phyloP scores from a whole-genome alignment of 2,797 vertebrate genomes.

The Cryptoblepharus egeriae region DNA sequence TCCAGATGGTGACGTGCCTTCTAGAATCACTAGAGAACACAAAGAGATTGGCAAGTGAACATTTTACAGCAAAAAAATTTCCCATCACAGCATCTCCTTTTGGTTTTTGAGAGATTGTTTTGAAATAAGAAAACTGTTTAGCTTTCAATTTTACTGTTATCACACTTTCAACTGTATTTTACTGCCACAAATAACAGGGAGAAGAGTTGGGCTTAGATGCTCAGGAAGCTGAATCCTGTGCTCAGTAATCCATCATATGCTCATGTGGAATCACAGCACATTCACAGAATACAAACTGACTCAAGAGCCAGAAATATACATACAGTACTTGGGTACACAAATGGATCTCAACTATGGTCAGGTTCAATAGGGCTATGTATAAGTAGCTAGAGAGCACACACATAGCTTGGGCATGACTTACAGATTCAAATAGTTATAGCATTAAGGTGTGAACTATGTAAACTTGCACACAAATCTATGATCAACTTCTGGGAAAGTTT shows the following conservation, averaged over 20 bases:
- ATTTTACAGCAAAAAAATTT: neutral
- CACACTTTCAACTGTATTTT: neutral
- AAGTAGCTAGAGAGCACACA: neutral
- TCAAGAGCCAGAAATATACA: neutral
- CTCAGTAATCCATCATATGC: neutral
- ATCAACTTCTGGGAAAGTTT: neutral
- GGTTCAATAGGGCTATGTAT: neutral
- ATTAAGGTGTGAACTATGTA: neutral
- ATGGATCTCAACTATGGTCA: neutral
- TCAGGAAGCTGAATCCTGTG: neutral
- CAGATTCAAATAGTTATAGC: neutral
- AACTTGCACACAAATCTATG: neutral
- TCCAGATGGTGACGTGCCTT: conserved; percentile 25
- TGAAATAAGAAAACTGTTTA: neutral
- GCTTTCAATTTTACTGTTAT: neutral
- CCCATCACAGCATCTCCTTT: neutral
- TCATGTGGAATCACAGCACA: neutral
- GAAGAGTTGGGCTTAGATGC: neutral
- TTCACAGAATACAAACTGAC: neutral
- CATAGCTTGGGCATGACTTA: neutral
- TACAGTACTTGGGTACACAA: neutral
- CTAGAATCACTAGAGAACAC: conserved; percentile 76
- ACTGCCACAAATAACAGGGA: neutral
- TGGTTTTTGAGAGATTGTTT: neutral
- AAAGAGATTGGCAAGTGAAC: conserved; percentile 8